Evolutionary conservation across 23 tunicate genomes (phyloP).

Genomic region (Styela clava): DNA sequence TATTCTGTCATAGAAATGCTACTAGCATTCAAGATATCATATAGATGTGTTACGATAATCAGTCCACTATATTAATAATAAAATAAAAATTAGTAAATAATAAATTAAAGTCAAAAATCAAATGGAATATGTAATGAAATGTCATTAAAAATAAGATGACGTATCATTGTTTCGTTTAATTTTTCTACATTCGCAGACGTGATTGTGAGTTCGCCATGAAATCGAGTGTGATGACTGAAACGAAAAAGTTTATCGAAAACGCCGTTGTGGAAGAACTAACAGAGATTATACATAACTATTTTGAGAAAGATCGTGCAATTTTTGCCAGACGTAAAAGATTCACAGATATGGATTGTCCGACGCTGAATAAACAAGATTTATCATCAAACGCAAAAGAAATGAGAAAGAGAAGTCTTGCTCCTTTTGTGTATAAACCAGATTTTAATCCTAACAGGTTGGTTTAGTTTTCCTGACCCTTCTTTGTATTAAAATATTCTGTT

Average conservation of each 20-base stretch:
- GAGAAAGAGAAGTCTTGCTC: neutral
- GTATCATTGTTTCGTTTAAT: too few species aligned
- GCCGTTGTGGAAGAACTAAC: neutral
- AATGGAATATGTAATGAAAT: too few species aligned
- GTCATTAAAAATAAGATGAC: too few species aligned
- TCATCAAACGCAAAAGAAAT: neutral
- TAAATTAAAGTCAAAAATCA: too few species aligned
- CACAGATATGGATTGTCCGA: neutral
- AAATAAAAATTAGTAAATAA: too few species aligned
- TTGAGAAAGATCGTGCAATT: neutral
- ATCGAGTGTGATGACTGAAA: neutral
- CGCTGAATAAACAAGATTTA: neutral
- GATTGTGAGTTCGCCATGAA: neutral
- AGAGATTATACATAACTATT: neutral
- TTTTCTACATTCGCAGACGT: neutral
- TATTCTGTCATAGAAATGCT: too few species aligned
- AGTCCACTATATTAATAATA: too few species aligned
- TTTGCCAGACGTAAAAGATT: neutral
- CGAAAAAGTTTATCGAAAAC: neutral
- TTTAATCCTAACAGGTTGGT: conserved; percentile 1
- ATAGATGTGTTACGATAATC: too few species aligned
- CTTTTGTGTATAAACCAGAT: neutral
- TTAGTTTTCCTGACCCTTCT: too few species aligned
- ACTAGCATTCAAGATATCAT: too few species aligned
- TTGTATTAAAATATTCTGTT: too few species aligned